These are phyloP conservation scores for Eidolon dupreanum DNA, from an alignment of 2,797 vertebrate species.

Conservation along the genomic window DNA sequence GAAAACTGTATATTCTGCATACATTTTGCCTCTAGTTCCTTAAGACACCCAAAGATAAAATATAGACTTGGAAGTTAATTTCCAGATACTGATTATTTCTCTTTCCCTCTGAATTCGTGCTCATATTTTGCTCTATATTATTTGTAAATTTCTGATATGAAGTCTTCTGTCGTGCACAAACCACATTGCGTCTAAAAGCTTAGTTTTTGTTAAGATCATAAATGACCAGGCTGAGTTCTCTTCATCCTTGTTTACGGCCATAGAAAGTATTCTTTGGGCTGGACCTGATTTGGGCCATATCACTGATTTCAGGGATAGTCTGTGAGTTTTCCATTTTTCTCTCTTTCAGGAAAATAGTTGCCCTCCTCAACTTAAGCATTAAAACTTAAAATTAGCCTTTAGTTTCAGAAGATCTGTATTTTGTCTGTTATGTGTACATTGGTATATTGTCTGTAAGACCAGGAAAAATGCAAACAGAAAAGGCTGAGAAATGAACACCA, in stretches of 20 bases:
- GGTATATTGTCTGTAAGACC: neutral
- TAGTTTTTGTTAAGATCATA: neutral
- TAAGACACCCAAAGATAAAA: neutral
- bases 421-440: neutral
- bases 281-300: neutral
- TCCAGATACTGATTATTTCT: neutral
- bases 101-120: neutral
- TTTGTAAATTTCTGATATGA: neutral
- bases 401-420: neutral
- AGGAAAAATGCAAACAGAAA: constrained; percentile 16
- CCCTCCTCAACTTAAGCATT: neutral
- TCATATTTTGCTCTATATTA: neutral
- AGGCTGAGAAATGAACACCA: neutral
- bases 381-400: constrained; percentile 32
- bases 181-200: neutral
- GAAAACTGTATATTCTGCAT: neutral
- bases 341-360: neutral
- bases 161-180: neutral
- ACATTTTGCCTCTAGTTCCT: neutral
- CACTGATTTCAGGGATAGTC: neutral
- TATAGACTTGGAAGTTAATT: neutral
- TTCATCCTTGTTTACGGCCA: neutral
- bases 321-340: neutral
- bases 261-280: neutral
- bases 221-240: neutral